These are phyloP conservation scores for Apis florea DNA, from an alignment of 1,140 invertebrate genomes.

Conservation along the genomic window DNA sequence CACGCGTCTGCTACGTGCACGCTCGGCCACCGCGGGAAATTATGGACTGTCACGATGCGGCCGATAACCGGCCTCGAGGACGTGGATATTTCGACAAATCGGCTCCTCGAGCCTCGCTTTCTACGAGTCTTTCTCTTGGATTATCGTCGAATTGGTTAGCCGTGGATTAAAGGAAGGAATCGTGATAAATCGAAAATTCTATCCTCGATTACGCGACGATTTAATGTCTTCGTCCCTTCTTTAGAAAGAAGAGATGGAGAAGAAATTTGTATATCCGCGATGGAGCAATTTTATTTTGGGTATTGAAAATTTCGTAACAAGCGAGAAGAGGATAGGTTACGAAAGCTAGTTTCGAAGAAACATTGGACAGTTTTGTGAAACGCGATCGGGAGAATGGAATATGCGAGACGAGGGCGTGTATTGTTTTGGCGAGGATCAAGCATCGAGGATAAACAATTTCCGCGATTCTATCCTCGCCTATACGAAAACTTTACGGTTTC, in stretches of 20 bases:
- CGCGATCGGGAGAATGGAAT: not conserved
- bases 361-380: not conserved
- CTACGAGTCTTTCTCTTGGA: not conserved
- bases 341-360: not conserved
- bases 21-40: constrained; percentile 49
- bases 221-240: no score
- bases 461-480: not conserved
- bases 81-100: constrained; percentile 53
- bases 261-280: no score
- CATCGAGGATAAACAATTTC: constrained; percentile 10
- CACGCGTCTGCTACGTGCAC: constrained; percentile 37
- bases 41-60: constrained; percentile 61
- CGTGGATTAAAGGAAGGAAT: not conserved
- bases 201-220: no score
- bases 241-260: no score
- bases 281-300: no score
- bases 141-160: not conserved
- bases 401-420: not conserved
- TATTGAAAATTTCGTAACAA: no score
- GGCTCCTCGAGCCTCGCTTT: not conserved
- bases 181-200: no score
- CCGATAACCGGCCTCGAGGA: constrained; percentile 54
- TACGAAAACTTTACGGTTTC: constrained; percentile 19
- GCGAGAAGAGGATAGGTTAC: no score
- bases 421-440: not conserved